A percentile compares a stretch with the other conserved stretches of the same genome.
phyloP scores from a whole-genome alignment of 2,113 vertebrate genomes.

The Octodon degus region DNA sequence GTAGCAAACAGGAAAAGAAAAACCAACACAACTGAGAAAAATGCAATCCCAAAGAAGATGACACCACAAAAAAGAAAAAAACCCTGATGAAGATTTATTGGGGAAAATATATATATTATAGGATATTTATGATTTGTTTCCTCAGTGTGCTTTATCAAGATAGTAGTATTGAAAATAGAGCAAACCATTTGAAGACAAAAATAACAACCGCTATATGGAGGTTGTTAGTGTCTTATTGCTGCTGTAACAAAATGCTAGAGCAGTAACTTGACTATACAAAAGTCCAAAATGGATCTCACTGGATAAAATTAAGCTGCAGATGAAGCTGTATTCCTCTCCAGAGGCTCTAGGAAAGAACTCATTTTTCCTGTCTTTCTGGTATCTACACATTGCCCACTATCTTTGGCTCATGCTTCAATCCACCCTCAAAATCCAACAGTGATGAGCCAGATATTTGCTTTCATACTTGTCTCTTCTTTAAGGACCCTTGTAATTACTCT shows the following conservation, averaged over 20 bases:
- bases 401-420: background rate
- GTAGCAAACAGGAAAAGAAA: background rate
- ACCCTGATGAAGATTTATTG: background rate
- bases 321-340: background rate
- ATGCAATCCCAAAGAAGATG: background rate
- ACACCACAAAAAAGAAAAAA: background rate
- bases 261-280: background rate
- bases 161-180: background rate
- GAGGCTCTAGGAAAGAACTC: background rate
- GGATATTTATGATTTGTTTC: background rate
- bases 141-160: background rate
- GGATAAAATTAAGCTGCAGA: background rate
- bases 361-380: background rate
- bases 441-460: background rate
- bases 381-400: background rate
- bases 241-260: background rate
- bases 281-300: background rate
- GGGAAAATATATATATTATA: background rate
- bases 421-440: slow-evolving; percentile 3
- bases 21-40: background rate
- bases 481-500: background rate
- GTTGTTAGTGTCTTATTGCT: background rate
- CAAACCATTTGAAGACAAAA: background rate
- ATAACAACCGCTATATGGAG: background rate
- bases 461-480: background rate